phyloP scores from a whole-genome alignment of 2,888 invertebrate species.

The Eutolmus rufibarbis region DNA sequence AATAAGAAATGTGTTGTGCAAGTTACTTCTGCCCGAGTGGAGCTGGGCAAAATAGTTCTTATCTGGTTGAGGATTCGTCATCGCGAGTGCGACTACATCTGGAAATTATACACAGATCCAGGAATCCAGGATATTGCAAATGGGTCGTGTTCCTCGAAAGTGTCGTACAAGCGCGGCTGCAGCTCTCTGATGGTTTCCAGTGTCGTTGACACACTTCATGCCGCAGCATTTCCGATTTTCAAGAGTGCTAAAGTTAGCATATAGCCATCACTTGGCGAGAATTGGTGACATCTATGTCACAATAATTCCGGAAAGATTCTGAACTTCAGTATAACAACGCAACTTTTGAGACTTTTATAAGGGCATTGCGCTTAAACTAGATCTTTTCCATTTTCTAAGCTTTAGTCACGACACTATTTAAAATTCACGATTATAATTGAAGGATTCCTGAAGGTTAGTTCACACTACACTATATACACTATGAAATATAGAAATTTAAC shows the following conservation, averaged over 20 bases:
- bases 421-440: too few species aligned
- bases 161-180: background rate
- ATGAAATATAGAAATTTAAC: too few species aligned
- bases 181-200: background rate
- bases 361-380: background rate
- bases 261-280: background rate
- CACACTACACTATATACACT: too few species aligned
- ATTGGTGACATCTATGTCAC: background rate
- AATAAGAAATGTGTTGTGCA: slow-evolving; percentile 19
- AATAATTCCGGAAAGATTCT: background rate
- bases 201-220: background rate
- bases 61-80: slow-evolving; percentile 7
- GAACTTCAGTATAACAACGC: background rate
- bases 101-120: background rate
- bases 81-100: background rate
- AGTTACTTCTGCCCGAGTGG: slow-evolving; percentile 11
- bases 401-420: too few species aligned
- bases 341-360: background rate
- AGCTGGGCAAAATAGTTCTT: slow-evolving; percentile 20
- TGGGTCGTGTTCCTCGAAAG: background rate
- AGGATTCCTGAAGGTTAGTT: too few species aligned
- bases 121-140: background rate
- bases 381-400: background rate
- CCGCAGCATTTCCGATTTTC: background rate
- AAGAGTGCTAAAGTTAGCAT: background rate